Percentiles rank a stretch among this genome's conserved stretches.
These are phyloP conservation scores for Sminthurides aquaticus DNA, from an alignment of 2,888 invertebrate species.

Conservation along the genomic window DNA sequence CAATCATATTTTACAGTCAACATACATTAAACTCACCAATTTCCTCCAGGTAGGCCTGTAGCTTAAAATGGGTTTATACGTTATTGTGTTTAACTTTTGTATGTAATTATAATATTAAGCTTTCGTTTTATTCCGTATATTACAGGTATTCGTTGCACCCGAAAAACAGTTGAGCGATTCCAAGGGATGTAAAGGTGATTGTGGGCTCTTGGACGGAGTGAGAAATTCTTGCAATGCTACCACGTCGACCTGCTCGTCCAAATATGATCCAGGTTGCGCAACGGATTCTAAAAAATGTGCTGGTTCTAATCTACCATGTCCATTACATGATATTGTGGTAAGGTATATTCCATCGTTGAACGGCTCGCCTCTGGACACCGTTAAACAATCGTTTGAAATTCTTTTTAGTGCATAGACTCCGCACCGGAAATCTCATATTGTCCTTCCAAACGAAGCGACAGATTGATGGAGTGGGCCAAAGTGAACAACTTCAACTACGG, in stretches of 20 bases:
- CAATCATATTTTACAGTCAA: slow-evolving; percentile 10
- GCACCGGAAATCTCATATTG: neutral
- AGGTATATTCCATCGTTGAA: slow-evolving; percentile 11
- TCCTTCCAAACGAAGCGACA: neutral
- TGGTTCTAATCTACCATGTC: slow-evolving; percentile 20
- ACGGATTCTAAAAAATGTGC: slow-evolving; percentile 8
- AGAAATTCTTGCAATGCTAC: slow-evolving; percentile 14
- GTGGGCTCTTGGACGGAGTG: slow-evolving; percentile 21
- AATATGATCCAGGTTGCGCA: slow-evolving; percentile 20
- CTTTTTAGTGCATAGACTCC: neutral
- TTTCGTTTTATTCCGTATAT: no score
- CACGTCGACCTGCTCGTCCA: slow-evolving; percentile 17
- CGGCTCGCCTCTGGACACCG: neutral
- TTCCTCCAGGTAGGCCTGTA: slow-evolving; percentile 11
- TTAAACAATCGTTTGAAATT: neutral
- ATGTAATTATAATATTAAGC: no score
- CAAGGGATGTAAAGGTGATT: slow-evolving; percentile 20
- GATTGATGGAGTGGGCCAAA: slow-evolving; percentile 11
- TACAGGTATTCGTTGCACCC: slow-evolving; percentile 19
- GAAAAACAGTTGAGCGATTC: slow-evolving; percentile 18
- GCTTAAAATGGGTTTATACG: no score
- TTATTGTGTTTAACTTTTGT: no score
- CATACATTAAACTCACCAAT: slow-evolving; percentile 26
- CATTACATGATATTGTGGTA: slow-evolving; percentile 19
- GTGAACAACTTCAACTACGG: slow-evolving; percentile 7